A percentile compares a stretch with the other conserved stretches of the same genome.
phyloP scores from a whole-genome alignment of 2,797 vertebrate genomes.

The Saxicola maurus region DNA sequence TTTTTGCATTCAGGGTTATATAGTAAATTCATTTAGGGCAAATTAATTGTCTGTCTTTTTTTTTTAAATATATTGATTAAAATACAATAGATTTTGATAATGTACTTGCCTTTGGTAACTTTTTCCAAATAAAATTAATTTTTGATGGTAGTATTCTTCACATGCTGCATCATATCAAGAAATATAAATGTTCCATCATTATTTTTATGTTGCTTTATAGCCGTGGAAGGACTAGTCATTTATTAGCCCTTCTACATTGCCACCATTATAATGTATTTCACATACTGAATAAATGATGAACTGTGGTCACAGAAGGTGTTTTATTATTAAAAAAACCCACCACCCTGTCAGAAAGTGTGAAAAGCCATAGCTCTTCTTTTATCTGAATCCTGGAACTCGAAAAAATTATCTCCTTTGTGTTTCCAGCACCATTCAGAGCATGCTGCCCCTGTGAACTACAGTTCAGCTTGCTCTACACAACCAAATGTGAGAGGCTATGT shows the following conservation, averaged over 20 bases:
- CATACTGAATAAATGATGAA: background rate
- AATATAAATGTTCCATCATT: background rate
- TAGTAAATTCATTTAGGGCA: background rate
- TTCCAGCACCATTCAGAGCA: background rate
- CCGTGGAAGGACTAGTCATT: background rate
- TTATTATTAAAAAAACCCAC: background rate
- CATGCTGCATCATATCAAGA: background rate
- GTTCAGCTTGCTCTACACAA: background rate
- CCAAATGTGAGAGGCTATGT: background rate
- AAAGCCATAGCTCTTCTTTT: background rate
- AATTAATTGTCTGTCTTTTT: background rate
- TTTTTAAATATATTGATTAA: background rate
- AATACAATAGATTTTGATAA: background rate
- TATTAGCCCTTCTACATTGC: background rate
- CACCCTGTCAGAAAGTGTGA: background rate
- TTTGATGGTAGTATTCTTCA: background rate
- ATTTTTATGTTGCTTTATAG: background rate
- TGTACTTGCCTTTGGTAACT: background rate
- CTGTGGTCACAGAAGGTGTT: background rate
- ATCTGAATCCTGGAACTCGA: background rate
- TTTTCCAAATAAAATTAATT: slow-evolving; percentile 23
- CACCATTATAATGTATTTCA: background rate
- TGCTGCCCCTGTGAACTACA: background rate
- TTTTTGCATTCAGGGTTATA: background rate
- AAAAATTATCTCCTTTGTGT: background rate